Evolutionary conservation across 2,888 invertebrate genomes (phyloP).

Genomic region (Homarus gammarus): DNA sequence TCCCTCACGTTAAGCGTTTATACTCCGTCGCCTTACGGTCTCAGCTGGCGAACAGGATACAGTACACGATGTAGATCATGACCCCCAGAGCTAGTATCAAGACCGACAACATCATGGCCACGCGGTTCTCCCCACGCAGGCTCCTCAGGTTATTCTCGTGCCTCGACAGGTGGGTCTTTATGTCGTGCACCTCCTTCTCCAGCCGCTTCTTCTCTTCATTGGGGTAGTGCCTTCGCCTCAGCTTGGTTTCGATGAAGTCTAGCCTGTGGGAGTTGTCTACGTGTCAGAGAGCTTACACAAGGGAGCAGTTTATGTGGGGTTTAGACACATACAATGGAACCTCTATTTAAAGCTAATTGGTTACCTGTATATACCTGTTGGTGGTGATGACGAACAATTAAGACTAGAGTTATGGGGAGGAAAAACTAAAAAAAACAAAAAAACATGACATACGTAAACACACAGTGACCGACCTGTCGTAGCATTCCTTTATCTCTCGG

Average conservation of each 20-base stretch:
- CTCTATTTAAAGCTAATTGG: too few species aligned
- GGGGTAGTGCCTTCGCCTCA: conserved; percentile 54
- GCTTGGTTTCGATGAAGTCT: conserved; percentile 55
- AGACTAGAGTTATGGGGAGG: too few species aligned
- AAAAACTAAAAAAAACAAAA: background rate
- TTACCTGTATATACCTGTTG: too few species aligned
- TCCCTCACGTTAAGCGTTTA: background rate
- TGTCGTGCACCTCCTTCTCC: conserved; percentile 64
- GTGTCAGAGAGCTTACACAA: too few species aligned
- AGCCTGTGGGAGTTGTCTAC: too few species aligned
- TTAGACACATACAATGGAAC: too few species aligned
- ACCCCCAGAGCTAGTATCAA: conserved; percentile 46
- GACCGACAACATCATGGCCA: conserved; percentile 63
- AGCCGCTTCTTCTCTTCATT: conserved; percentile 58
- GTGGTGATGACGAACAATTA: too few species aligned
- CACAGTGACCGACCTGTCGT: conserved; percentile 65
- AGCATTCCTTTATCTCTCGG: conserved; percentile 60
- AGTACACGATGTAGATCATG: conserved; percentile 56
- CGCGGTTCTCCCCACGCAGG: conserved; percentile 64
- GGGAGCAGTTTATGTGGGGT: too few species aligned
- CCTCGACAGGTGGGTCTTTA: conserved; percentile 58
- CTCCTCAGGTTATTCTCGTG: conserved; percentile 54
- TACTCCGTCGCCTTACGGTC: background rate
- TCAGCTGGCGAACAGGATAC: conserved; percentile 43
- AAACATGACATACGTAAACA: background rate